phyloP scores from a whole-genome alignment of 2,888 invertebrate genomes.

The Clusia tigrina region DNA sequence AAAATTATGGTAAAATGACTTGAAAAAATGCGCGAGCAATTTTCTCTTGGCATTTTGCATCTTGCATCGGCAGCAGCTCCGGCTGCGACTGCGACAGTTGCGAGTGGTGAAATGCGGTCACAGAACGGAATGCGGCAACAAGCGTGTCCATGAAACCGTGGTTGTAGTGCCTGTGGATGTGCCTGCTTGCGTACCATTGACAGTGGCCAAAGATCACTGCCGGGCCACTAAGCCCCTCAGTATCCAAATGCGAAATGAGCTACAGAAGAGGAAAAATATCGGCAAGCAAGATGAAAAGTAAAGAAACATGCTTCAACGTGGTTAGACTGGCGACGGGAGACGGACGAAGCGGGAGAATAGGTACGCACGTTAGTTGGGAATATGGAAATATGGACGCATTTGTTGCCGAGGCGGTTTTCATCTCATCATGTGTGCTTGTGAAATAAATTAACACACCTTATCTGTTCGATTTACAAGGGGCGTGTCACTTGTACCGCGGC shows the following conservation, averaged over 20 bases:
- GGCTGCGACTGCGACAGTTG: neutral
- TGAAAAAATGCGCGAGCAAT: neutral
- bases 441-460: too few relatives aligned
- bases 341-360: too few relatives aligned
- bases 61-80: neutral
- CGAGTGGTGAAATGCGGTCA: conserved; percentile 14
- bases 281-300: conserved; percentile 7
- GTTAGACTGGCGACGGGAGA: too few relatives aligned
- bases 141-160: neutral
- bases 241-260: conserved; percentile 31
- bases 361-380: too few relatives aligned
- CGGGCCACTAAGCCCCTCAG: conserved; percentile 32
- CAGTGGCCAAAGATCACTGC: conserved; percentile 50
- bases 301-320: too few relatives aligned
- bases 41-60: neutral
- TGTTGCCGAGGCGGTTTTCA: too few relatives aligned
- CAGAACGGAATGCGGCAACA: conserved; percentile 12
- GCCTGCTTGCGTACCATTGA: neutral
- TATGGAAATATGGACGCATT: too few relatives aligned
- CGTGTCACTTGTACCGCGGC: too few relatives aligned
- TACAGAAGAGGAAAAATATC: neutral
- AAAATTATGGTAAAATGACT: too few relatives aligned
- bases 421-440: too few relatives aligned
- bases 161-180: neutral
- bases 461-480: too few relatives aligned